Evolutionary conservation across 2,888 invertebrate genomes (phyloP).

Genomic region (Holacanthella duospinosa): DNA sequence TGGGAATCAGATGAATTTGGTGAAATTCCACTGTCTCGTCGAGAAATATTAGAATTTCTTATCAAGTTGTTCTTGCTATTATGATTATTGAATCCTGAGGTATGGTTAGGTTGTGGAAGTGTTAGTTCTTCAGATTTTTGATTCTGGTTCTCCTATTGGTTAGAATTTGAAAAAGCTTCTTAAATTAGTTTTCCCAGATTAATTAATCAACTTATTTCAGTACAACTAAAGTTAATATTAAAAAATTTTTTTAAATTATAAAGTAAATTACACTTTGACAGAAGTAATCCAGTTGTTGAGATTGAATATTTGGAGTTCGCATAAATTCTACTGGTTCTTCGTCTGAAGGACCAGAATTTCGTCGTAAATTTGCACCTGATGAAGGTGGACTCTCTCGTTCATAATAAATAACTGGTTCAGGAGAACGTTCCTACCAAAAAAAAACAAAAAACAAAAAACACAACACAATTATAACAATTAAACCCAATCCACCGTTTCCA

Average conservation of each 20-base stretch:
- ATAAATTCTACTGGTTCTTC: not conserved
- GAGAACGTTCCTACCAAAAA: constrained; percentile 28
- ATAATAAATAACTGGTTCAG: constrained; percentile 30
- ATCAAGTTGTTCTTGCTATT: not conserved
- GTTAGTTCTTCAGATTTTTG: not conserved
- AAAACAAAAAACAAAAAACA: not conserved
- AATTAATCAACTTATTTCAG: no score
- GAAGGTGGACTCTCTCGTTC: constrained; percentile 32
- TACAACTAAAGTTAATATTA: no score
- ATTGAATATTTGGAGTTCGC: not conserved
- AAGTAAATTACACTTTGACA: constrained; percentile 27
- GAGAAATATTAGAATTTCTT: not conserved
- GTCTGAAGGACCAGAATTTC: not conserved
- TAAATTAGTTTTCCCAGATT: no score
- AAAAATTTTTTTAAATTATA: not conserved
- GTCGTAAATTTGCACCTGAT: not conserved
- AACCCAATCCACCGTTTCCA: no score
- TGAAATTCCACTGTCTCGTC: not conserved
- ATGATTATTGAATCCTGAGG: not conserved
- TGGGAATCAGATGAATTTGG: not conserved
- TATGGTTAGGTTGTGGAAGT: not conserved
- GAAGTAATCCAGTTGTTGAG: constrained; percentile 18
- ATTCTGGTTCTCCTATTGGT: not conserved
- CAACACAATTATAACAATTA: no score
- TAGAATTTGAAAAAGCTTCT: not conserved